Base-by-base conservation (phyloP, 2,797 vertebrate genomes). In the Tinamus major region DNA sequence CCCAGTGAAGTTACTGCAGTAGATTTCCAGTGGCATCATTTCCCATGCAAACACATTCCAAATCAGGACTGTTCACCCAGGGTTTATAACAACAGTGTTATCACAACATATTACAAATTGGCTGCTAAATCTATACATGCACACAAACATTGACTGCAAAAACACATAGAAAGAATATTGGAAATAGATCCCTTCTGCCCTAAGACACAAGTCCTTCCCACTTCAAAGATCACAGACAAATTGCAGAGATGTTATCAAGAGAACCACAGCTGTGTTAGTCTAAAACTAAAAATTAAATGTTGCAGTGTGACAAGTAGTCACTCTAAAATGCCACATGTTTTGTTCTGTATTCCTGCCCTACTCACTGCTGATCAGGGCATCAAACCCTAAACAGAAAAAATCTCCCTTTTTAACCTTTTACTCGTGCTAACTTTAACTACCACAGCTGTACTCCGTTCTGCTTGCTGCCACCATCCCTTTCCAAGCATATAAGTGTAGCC, bases 151-250 rank as follows among this genome's bases (percentile, higher is more conserved):
- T 48, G 74, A 61, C 44, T 59, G 24, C 51, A 93, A 82, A 74
- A 84, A 69, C 9, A 9, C 29, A 77, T 79, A 91, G n/a, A 87
- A 68, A 85, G 13, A 81, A 31, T 65, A 48, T 24, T 67, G 17
- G 19, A 88, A 86, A 44, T 3, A 78, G 19, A 79, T 49, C 6
- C 44, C 7, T 75, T 71, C 83, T 64, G 44, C n/a, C 19, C 10
- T 18, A 72, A 89, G 86, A 84, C 42, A 81, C 17, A 87, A 82
- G 2, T 35, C n/a, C 49, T 87, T 75, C 31, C 35, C 24, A 44
- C 61, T 84, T 79, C 37, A 75, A 90, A 86, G 37, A 87, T 77
- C 29, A 89, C 85, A 68, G 20, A 39, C n/a, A 88, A 81, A 78
- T 42, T 76, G 44, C 61, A 75, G 82, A 87, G 78, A 17, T 74